Evolutionary conservation across 2,113 vertebrate genomes (phyloP), one percentile per base, ranked within the genome.

Genomic region (Muntiacus reevesi): DNA sequence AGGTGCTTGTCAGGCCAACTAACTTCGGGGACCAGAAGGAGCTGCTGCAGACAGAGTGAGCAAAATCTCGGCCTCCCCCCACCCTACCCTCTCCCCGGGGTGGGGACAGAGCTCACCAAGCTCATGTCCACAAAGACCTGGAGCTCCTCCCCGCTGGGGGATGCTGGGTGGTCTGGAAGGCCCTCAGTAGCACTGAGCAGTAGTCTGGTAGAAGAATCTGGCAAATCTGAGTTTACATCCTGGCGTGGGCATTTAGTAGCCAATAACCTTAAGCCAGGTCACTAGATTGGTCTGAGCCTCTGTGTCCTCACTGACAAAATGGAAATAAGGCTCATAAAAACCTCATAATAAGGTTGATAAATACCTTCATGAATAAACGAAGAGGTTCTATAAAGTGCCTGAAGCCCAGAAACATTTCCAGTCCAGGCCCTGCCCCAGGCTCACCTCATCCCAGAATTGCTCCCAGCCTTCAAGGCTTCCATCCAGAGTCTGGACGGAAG

Each of bases 1-100:
- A 81, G 33, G 40, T 13, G 3, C 88, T 71, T 15, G 4, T n/a
- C 62, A 28, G 14, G 64, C 50, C 3, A 3, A 28, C 15, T 6
- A 1, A 50, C 54, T 2, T 11, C 1, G 0, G 14, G 40, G 27
- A 17, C 40, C 81, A 28, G 33, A 62, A 62, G 57, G 17, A 71
- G 62, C 27, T 81, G 36, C 60, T 12, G 0, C 28, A 28, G 10
- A 6, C 59, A 82, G 27, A 87, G 3, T 17, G 67, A 14, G 45
- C 45, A 45, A 0, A 5, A 30, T 19, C 57, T 4, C 0, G 0
- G n/a, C 28, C 23, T 60, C 4, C 23, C 4, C 14, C 3, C 4
- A 25, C 10, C 67, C 21, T 0, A 2, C n/a, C 67, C 67, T 21
- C 4, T 0, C 67, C 36, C 67, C 1, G 3, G 81, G 45, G 10